Evolutionary conservation across 2,113 vertebrate species (phyloP).

Genomic region (Equus quagga): DNA sequence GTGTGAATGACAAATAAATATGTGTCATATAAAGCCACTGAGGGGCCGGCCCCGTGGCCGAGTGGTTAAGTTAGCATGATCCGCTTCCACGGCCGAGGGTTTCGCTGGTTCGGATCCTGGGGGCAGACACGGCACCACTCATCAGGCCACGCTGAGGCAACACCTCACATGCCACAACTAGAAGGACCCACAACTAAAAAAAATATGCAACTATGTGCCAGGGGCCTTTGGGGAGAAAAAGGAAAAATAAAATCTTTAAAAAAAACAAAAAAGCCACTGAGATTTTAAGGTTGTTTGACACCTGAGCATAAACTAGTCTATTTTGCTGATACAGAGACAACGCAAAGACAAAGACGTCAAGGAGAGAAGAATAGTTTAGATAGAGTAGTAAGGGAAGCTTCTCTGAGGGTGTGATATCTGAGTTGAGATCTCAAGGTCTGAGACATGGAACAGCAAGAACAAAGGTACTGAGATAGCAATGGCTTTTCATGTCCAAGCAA

Average conservation of each 20-base stretch:
- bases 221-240: too few relatives aligned
- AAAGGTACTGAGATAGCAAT: neutral
- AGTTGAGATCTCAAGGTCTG: neutral
- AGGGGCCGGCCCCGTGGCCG: too few relatives aligned
- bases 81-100: too few relatives aligned
- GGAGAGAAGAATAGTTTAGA: neutral
- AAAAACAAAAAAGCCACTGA: neutral
- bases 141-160: too few relatives aligned
- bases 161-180: too few relatives aligned
- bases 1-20: neutral
- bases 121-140: too few relatives aligned
- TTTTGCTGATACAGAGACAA: neutral
- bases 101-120: too few relatives aligned
- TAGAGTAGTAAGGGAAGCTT: accelerated
- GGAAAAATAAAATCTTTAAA: too few relatives aligned
- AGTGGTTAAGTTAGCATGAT: too few relatives aligned
- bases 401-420: neutral
- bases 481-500: neutral
- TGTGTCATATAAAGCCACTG: neutral
- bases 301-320: neutral
- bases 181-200: too few relatives aligned
- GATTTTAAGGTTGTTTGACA: neutral
- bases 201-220: too few relatives aligned
- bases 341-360: neutral
- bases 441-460: accelerated